These are phyloP conservation scores for Crax fasciolata DNA, from an alignment of 2,797 vertebrate genomes.

Conservation along the genomic window DNA sequence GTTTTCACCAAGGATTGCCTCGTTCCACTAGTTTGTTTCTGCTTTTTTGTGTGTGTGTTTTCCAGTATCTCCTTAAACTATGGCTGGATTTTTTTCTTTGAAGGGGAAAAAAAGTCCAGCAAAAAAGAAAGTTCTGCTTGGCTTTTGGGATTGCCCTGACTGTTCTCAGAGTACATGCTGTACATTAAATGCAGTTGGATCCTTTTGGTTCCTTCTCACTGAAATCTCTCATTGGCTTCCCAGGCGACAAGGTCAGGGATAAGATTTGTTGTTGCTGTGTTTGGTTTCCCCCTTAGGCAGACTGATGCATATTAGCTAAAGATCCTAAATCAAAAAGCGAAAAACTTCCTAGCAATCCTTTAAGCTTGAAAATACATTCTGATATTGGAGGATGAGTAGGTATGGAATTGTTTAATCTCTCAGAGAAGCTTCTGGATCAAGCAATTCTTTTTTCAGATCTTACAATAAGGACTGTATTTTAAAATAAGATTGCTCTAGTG, in stretches of 20 bases:
- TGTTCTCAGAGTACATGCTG: not conserved
- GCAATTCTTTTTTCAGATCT: not conserved
- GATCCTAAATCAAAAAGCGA: not conserved
- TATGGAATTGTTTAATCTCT: not conserved
- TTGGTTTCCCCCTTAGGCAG: not conserved
- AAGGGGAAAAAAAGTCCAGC: not conserved
- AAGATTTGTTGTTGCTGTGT: not conserved
- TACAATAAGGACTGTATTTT: not conserved
- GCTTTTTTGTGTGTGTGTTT: constrained; percentile 18
- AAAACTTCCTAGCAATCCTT: not conserved
- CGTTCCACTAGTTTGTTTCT: not conserved
- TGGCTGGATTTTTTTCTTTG: not conserved
- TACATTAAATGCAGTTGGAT: not conserved
- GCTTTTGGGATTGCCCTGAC: not conserved
- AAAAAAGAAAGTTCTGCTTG: not conserved
- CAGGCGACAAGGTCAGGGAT: not conserved
- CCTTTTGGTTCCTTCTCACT: not conserved
- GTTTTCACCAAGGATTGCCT: constrained; percentile 9
- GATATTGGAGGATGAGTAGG: not conserved
- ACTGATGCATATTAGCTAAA: not conserved
- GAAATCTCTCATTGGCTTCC: not conserved
- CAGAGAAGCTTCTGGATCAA: not conserved
- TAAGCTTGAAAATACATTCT: not conserved
- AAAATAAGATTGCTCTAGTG: not conserved
- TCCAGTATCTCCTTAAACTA: not conserved